Evolutionary conservation across 2,113 vertebrate genomes (phyloP), one percentile per base, ranked within the genome.

Genomic region (Thunnus thynnus): DNA sequence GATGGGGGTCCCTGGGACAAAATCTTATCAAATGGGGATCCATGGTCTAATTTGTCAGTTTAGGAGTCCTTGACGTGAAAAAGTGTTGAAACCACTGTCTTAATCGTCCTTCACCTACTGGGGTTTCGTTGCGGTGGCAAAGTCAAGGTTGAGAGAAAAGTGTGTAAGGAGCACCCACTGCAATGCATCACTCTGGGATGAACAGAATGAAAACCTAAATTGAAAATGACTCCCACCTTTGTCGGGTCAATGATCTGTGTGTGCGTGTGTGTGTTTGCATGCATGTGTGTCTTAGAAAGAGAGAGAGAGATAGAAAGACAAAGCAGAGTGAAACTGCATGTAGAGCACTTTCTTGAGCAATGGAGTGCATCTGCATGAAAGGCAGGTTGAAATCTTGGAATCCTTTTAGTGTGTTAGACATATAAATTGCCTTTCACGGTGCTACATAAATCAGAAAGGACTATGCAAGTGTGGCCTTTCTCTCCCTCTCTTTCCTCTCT

Each of bases 401-500:
- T 85, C 66, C 65, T 72, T 82, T 85, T 56, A 65, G 67, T 72
- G 63, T 77, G 76, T 84, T 67, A 70, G 83, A 90, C 68, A 69
- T 63, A 76, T 79, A 89, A 90, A 87, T 87, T 87, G 76, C 78
- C 70, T 86, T 84, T 84, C 78, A 86, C 58, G 2, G 54, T 63
- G 83, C 67, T 27, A 80, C 86, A 85, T 91, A 85, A 88, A 90
- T 91, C 81, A 89, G 84, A 88, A 20, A 77, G 60, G 55, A 76
- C 78, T 48, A 52, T 51, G 75, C 67, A 64, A 75, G 71, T 20
- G 27, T 57, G 32, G 73, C 64, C 72, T 70, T 51, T 52, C 30
- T 66, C 76, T 81, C 62, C 25, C 27, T 48, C 16, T 76, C 46
- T 65, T 44, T 62, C 32, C 56, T 66, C 30, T 60, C 48, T 65